A percentile compares a stretch with the other conserved stretches of the same genome.
phyloP scores from a whole-genome alignment of 2,797 vertebrate species.

The Gadopsis bispinosus region DNA sequence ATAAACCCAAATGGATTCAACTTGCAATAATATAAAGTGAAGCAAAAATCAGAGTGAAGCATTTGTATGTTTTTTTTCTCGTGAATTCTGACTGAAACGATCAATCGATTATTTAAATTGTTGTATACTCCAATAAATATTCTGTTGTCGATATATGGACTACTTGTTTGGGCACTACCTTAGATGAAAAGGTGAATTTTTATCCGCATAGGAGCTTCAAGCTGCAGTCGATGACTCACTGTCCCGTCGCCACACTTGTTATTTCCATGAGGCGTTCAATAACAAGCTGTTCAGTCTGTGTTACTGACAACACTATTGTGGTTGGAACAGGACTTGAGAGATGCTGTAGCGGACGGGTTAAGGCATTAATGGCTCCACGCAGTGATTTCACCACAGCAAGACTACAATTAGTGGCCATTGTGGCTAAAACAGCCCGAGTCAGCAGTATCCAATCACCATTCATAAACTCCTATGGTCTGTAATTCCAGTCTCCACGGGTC shows the following conservation, averaged over 20 bases:
- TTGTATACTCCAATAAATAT: not conserved
- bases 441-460: conserved; percentile 82
- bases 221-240: not conserved
- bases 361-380: conserved; percentile 69
- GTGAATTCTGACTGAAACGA: not conserved
- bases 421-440: conserved; percentile 83
- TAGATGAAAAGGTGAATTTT: not conserved
- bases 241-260: not conserved
- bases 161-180: not conserved
- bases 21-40: too few relatives aligned
- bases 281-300: conserved; percentile 9
- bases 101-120: not conserved
- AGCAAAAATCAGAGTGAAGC: not conserved
- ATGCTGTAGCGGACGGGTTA: conserved; percentile 50
- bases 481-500: conserved; percentile 67
- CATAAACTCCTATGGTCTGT: conserved; percentile 82
- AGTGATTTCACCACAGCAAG: conserved; percentile 59
- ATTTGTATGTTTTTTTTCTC: not conserved
- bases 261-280: conserved; percentile 8
- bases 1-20: not conserved
- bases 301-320: not conserved
- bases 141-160: not conserved
- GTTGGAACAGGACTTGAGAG: conserved; percentile 23
- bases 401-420: conserved; percentile 80
- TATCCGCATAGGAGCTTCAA: not conserved